A percentile compares a stretch with the other conserved stretches of the same genome.
Evolutionary conservation across 1,140 invertebrate genomes (phyloP).

Genomic region (Zaprionus tsacasi): DNA sequence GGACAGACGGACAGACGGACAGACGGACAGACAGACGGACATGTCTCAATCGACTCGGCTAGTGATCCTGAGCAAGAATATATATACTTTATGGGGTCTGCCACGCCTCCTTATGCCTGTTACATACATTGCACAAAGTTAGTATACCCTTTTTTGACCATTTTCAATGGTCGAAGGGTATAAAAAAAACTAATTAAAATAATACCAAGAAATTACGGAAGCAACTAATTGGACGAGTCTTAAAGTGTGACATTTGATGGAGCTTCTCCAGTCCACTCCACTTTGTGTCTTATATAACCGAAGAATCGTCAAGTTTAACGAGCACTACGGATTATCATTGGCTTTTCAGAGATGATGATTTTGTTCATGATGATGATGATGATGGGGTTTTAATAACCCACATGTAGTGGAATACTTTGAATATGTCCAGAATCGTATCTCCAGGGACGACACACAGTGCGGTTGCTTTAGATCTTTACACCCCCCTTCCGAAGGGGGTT

Average conservation of each 20-base stretch:
- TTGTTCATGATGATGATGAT: constrained; percentile 28
- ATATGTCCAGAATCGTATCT: constrained; percentile 73
- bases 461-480: constrained; percentile 58
- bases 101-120: too few species aligned
- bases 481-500: neutral
- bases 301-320: constrained; percentile 26
- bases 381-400: constrained; percentile 68
- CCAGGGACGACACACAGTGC: constrained; percentile 35
- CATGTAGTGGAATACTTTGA: constrained; percentile 56
- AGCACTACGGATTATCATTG: neutral
- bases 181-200: constrained; percentile 75
- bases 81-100: too few species aligned
- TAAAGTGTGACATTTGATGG: constrained; percentile 69
- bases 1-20: too few species aligned
- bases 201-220: constrained; percentile 82
- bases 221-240: constrained; percentile 69
- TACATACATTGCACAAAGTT: too few species aligned
- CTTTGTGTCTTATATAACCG: constrained; percentile 58
- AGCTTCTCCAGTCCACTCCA: constrained; percentile 18
- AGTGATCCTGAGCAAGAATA: too few species aligned
- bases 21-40: too few species aligned
- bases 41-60: too few species aligned
- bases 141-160: too few species aligned
- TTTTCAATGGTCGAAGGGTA: too few species aligned
- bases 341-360: too few species aligned